Evolutionary conservation across 2,113 vertebrate genomes (phyloP).

Genomic region (Cyanistes caeruleus): DNA sequence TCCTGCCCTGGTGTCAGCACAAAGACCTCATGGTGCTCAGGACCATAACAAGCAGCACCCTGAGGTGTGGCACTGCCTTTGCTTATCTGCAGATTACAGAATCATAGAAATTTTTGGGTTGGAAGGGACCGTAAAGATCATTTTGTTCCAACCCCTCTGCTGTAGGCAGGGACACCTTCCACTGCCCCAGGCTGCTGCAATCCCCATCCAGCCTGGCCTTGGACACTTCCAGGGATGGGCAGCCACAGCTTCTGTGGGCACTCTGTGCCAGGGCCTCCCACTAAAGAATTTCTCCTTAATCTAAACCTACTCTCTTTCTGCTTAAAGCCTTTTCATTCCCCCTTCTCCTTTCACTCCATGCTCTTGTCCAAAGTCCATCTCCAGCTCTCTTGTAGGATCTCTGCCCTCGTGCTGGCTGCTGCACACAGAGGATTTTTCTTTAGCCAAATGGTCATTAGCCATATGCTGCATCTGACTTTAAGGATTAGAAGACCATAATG

Average conservation of each 20-base stretch:
- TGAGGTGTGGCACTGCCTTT: neutral
- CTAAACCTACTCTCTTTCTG: neutral
- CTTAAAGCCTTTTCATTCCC: neutral
- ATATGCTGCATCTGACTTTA: neutral
- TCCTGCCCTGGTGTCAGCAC: neutral
- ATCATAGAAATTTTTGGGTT: neutral
- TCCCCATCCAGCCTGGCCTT: neutral
- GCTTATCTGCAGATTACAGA: neutral
- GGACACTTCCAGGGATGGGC: neutral
- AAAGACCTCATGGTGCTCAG: neutral
- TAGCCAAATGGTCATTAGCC: slow-evolving; percentile 8
- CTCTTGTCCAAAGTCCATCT: neutral
- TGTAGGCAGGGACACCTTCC: neutral
- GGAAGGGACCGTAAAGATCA: neutral
- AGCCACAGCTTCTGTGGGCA: neutral
- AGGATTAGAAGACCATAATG: neutral
- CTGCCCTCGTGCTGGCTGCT: neutral
- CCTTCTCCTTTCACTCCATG: neutral
- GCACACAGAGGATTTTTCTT: neutral
- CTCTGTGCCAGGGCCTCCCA: neutral
- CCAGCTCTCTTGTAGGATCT: neutral
- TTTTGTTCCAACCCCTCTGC: neutral
- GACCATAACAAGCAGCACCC: neutral
- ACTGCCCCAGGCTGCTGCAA: neutral
- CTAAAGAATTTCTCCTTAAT: neutral